Evolutionary conservation across 2,888 invertebrate genomes (phyloP), one percentile per base, ranked within the genome.

Genomic region (Hydrotaea diabolus): DNA sequence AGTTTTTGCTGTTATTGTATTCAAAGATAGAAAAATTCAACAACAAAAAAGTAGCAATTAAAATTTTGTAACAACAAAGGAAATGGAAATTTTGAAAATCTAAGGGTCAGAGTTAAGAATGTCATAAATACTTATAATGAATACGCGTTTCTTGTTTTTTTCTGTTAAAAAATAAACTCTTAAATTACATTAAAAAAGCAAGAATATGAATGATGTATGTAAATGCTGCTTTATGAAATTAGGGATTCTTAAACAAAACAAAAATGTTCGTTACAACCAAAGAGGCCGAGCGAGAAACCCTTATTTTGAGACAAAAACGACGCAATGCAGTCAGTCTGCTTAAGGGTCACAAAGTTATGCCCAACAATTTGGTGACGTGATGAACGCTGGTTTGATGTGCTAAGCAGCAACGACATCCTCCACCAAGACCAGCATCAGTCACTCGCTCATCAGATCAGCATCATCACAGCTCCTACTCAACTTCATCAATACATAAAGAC

Each of bases 121-220:
- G 31, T 23, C 62, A 62, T 62, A 26, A 23, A 59, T 26, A 59
- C 8, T 9, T n/a, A 21, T 9, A 69, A 43, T 39, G 43, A 43
- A 46, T 21, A 39, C 7, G 13, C 15, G 2, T 3, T 62, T 62
- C 31, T 62, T 49, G n/a, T 26, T 15, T 62, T 2, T 62, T 62
- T 62, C 23, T 31, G 62, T 62, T 31, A 62, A 62, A 62, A 62
- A 62, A 62, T 62, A 31, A 69, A 69, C 21, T 69, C 69, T 69
- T 46, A 69, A 69, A 69, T 69, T 69, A 43, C 69, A 69, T 69
- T 23, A 19, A 43, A 21, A 69, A 69, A n/a, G 21, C 19, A 69
- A 69, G 11, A 39, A 9, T 39, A 9, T 11, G 8, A 36, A 66
- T n/a, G 19, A 69, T 69, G 21, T 66, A 62, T 62, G 62, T 62